These are phyloP conservation scores for Myanophis thanlyinensis DNA, from an alignment of 2,113 vertebrate genomes.

Conservation along the genomic window DNA sequence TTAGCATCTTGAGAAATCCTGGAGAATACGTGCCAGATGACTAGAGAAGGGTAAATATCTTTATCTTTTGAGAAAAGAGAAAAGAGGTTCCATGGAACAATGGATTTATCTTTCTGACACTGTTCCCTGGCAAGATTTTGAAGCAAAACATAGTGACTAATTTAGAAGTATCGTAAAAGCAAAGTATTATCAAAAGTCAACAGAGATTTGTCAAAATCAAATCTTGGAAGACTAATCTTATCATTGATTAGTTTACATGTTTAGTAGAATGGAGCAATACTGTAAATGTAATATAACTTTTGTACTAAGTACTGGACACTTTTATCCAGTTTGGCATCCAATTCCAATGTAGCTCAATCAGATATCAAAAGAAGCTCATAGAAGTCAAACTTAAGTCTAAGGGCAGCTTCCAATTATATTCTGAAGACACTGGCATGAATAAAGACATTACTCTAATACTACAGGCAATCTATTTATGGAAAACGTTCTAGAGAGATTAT, in stretches of 20 bases:
- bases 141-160: neutral
- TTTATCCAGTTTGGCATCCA: neutral
- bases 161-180: neutral
- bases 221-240: neutral
- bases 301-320: neutral
- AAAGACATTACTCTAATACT: neutral
- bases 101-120: neutral
- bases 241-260: neutral
- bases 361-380: neutral
- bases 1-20: neutral
- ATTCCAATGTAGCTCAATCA: neutral
- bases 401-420: neutral
- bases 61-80: neutral
- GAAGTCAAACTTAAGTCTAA: neutral
- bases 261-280: neutral
- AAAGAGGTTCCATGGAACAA: neutral
- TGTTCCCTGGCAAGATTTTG: neutral
- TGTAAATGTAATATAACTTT: neutral
- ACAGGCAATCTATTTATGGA: neutral
- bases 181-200: neutral
- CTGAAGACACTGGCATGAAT: neutral
- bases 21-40: neutral
- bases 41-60: neutral
- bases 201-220: neutral
- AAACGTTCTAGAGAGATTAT: constrained; percentile 35